Evolutionary conservation across 2,797 vertebrate species (phyloP).

Genomic region (Leuciscus waleckii): DNA sequence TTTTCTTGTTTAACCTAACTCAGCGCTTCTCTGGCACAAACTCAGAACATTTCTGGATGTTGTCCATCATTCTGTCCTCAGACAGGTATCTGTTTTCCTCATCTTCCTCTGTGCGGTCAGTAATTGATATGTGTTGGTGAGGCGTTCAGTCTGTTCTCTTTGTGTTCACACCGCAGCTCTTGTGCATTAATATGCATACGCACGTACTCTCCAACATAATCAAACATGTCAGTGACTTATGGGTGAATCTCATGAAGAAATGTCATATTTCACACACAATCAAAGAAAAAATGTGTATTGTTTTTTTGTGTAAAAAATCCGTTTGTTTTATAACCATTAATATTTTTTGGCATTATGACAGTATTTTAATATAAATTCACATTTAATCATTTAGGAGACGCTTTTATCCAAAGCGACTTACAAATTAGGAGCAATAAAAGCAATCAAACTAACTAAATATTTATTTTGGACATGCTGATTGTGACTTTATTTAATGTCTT

Average conservation of each 20-base stretch:
- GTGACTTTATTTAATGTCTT: not conserved
- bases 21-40: slow-evolving; percentile 18
- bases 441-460: too few relatives aligned
- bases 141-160: slow-evolving; percentile 20
- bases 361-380: not conserved
- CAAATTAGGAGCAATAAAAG: too few relatives aligned
- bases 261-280: not conserved
- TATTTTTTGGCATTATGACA: not conserved
- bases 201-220: slow-evolving; percentile 8
- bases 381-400: too few relatives aligned
- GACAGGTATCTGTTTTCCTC: slow-evolving; percentile 49
- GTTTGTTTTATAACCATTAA: not conserved
- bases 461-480: not conserved
- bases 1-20: slow-evolving; percentile 30
- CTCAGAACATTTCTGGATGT: slow-evolving; percentile 35
- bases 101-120: slow-evolving; percentile 25
- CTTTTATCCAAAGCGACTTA: too few relatives aligned
- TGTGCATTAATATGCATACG: slow-evolving; percentile 13
- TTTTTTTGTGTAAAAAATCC: not conserved
- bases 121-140: slow-evolving; percentile 17
- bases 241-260: not conserved
- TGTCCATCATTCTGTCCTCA: slow-evolving; percentile 15
- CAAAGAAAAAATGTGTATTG: not conserved
- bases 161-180: slow-evolving; percentile 20
- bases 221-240: not conserved